phyloP scores from a whole-genome alignment of 2,113 vertebrate species.

The Dascyllus trimaculatus region DNA sequence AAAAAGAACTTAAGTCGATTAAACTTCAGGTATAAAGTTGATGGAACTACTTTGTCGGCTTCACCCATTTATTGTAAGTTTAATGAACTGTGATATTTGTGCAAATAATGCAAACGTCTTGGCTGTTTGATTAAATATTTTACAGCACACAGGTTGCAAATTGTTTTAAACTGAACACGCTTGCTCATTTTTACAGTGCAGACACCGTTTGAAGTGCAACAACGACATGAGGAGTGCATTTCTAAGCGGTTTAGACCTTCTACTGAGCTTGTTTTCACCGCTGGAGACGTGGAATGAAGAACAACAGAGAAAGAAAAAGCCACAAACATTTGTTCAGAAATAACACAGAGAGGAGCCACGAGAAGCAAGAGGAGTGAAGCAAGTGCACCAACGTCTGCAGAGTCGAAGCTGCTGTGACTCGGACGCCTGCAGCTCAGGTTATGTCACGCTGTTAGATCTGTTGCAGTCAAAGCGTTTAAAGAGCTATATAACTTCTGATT shows the following conservation, averaged over 20 bases:
- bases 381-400: constrained; percentile 29
- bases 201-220: neutral
- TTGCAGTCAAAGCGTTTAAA: neutral
- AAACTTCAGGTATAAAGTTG: no score
- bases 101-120: no score
- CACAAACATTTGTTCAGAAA: constrained; percentile 22
- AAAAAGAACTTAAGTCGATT: no score
- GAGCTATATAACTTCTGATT: neutral
- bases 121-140: no score
- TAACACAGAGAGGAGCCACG: constrained; percentile 14
- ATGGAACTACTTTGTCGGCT: no score
- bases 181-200: neutral
- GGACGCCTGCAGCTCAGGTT: neutral
- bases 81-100: no score
- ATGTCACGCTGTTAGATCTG: neutral
- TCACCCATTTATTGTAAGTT: no score
- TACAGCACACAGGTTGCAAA: no score
- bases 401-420: neutral
- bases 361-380: constrained; percentile 15
- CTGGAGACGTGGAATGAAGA: neutral
- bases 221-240: neutral
- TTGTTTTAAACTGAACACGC: no score
- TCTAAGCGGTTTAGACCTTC: neutral
- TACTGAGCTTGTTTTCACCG: neutral
- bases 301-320: constrained; percentile 10